phyloP scores from a whole-genome alignment of 2,797 vertebrate species.

The Crocodylus rhombifer region DNA sequence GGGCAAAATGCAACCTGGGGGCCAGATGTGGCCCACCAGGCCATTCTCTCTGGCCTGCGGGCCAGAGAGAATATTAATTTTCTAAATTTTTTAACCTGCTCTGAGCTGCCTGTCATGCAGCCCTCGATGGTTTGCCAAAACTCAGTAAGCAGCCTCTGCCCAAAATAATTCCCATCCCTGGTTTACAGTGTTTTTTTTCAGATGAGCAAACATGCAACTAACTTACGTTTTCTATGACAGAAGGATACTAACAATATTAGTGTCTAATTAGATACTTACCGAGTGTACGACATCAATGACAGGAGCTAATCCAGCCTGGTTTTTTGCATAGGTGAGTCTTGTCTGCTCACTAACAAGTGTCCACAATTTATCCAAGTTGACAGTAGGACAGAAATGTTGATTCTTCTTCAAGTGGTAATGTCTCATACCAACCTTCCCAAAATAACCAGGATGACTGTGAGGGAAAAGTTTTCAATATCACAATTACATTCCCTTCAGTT shows the following conservation, averaged over 20 bases:
- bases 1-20: too few relatives aligned
- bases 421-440: slow-evolving; percentile 90
- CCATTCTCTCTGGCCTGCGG: too few relatives aligned
- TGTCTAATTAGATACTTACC: slow-evolving; percentile 77
- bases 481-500: neutral
- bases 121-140: too few relatives aligned
- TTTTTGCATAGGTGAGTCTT: slow-evolving; percentile 89
- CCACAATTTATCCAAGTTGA: slow-evolving; percentile 91
- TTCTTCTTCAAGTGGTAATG: slow-evolving; percentile 91
- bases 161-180: too few relatives aligned
- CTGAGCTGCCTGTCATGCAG: too few relatives aligned
- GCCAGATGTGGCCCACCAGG: too few relatives aligned
- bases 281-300: slow-evolving; percentile 95
- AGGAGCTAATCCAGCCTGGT: slow-evolving; percentile 90
- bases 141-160: too few relatives aligned
- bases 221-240: too few relatives aligned
- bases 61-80: too few relatives aligned
- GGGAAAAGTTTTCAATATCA: neutral
- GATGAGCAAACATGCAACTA: neutral
- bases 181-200: too few relatives aligned
- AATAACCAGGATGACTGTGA: slow-evolving; percentile 88
- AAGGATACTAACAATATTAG: neutral
- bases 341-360: slow-evolving; percentile 96
- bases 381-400: slow-evolving; percentile 86
- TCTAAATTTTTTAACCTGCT: too few relatives aligned